Base-by-base conservation (phyloP, 2,797 vertebrate genomes). In the Gymnoscopelus braueri region DNA sequence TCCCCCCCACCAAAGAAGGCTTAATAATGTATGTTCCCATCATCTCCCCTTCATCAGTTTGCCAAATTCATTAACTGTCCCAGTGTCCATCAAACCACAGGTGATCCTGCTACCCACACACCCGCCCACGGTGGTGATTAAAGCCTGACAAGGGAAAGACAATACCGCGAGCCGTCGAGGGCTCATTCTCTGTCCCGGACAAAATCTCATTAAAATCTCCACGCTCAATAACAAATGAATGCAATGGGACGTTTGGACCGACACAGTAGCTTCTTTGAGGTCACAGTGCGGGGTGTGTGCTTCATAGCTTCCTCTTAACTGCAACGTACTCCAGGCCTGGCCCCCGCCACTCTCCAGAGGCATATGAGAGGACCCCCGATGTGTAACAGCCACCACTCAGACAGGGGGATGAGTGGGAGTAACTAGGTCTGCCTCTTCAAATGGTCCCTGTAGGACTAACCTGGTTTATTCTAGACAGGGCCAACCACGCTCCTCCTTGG, bases 391-490 rank as follows among this genome's bases (percentile, higher is more conserved):
- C 64, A 50, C 68, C 11, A 67, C 65, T 29, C 78, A 80, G 80
- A 74, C 77, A 75, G 74, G 71, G 15, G 71, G 80, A 81, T 75
- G 83, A 80, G 85, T 83, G 85, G 86, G 84, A 78, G 86, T 72
- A 91, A 89, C 80, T 89, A 79, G 87, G 90, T 87, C 89, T 88
- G 82, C 77, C 89, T 85, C 88, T 84, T 88, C 79, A 65, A 80
- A 81, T 81, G 63, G 76, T 92, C 88, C 90, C 90, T 71, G 74
- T 86, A 89, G 89, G 72, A 83, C 79, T 89, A 92, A 91, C 90
- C 90, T 92, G 91, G 84, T 91, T 91, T 90, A 87, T 89, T 88
- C 80, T 86, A 70, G 84, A 81, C 82, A 69, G 75, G 82, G 75
- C 82, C 84, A 76, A 72, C 64, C 63, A 0, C 69, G 74, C 75